A percentile compares a stretch with the other conserved stretches of the same genome.
Evolutionary conservation across 2,888 invertebrate genomes (phyloP).

Genomic region (Germaria angustata): DNA sequence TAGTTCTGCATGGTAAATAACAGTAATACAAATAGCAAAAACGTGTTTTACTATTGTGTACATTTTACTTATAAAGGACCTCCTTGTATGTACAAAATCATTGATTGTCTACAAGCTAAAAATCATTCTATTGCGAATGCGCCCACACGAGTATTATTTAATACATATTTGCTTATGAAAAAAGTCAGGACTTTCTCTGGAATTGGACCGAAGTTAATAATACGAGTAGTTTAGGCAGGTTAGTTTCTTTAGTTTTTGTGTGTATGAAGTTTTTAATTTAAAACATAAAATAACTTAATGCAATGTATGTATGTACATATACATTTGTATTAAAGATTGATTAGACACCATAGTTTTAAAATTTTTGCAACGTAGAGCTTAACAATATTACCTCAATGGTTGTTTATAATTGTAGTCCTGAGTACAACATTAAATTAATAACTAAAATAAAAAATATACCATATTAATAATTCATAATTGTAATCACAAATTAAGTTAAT

Average conservation of each 20-base stretch:
- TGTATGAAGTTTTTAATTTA: neutral
- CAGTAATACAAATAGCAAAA: too few relatives aligned
- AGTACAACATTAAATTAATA: slow-evolving; percentile 64
- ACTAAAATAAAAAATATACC: slow-evolving; percentile 44
- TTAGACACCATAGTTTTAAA: slow-evolving; percentile 42
- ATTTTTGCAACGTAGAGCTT: slow-evolving; percentile 67
- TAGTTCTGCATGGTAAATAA: too few relatives aligned
- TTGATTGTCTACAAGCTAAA: too few relatives aligned
- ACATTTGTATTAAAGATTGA: slow-evolving; percentile 4
- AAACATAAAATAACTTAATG: neutral
- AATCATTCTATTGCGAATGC: too few relatives aligned
- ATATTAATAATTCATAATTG: slow-evolving; percentile 31
- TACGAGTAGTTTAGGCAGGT: too few relatives aligned
- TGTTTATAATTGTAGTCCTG: slow-evolving; percentile 67
- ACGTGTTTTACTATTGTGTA: too few relatives aligned
- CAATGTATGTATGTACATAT: neutral
- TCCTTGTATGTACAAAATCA: too few relatives aligned
- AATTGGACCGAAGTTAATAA: too few relatives aligned
- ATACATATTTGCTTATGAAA: too few relatives aligned
- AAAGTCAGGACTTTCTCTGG: too few relatives aligned
- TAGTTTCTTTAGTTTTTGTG: neutral
- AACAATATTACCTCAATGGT: slow-evolving; percentile 67
- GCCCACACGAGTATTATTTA: too few relatives aligned
- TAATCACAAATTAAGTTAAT: slow-evolving; percentile 52
- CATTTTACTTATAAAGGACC: too few relatives aligned